These are phyloP conservation scores for Gari tellinella DNA, from an alignment of 2,888 invertebrate genomes.

Conservation along the genomic window DNA sequence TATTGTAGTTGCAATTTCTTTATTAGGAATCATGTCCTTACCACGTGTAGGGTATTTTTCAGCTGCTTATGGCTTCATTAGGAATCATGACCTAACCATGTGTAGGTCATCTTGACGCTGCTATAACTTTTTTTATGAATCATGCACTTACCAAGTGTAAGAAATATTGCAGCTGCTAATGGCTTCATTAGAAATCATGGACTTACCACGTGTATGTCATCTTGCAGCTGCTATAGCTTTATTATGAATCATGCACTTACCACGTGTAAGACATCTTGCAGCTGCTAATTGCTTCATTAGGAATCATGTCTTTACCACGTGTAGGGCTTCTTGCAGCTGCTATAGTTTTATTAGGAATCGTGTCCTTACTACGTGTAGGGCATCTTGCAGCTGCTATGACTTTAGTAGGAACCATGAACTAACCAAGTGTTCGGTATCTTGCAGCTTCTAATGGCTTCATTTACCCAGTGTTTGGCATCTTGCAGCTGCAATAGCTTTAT, in stretches of 20 bases:
- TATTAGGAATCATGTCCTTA: conserved; percentile 37
- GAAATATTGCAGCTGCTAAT: conserved; percentile 55
- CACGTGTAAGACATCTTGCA: conserved; percentile 41
- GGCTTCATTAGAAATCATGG: too few relatives aligned
- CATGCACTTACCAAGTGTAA: too few relatives aligned
- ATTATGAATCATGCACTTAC: conserved; percentile 38
- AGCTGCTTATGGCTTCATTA: too few relatives aligned
- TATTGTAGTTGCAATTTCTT: background rate
- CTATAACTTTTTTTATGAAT: too few relatives aligned
- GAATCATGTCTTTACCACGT: too few relatives aligned
- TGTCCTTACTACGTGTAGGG: conserved; percentile 23
- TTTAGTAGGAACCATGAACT: conserved; percentile 37
- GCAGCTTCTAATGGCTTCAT: too few relatives aligned
- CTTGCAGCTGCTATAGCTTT: conserved; percentile 2
- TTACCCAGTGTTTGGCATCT: too few relatives aligned
- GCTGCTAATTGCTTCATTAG: too few relatives aligned
- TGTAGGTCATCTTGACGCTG: too few relatives aligned
- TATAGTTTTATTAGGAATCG: conserved; percentile 30
- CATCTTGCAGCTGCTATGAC: background rate
- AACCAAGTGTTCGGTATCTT: conserved; percentile 42
- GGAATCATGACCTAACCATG: too few relatives aligned
- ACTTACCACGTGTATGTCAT: conserved; percentile 29
- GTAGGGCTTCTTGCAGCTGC: background rate
- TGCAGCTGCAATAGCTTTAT: too few relatives aligned
- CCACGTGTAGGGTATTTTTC: conserved; percentile 48